Evolutionary conservation across 2,113 vertebrate species (phyloP), one percentile per base, ranked within the genome.

Genomic region (Grus americana): DNA sequence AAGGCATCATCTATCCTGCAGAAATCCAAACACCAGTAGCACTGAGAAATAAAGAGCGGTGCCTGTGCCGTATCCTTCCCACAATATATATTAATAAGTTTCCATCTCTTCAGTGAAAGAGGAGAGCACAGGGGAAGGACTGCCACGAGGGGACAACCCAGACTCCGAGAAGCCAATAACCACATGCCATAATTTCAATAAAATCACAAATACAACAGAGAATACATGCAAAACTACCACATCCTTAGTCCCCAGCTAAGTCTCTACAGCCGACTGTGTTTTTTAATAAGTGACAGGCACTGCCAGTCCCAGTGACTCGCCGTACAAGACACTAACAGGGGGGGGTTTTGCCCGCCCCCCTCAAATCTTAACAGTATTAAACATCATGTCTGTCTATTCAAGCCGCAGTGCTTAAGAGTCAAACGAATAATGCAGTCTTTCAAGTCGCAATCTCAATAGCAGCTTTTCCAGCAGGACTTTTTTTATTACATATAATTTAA

Each of bases 31-130:
- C 47, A n/a, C 2, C 10, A n/a, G 40, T 7, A 80, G 18, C n/a
- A 42, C 5, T 0, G 5, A 44, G 32, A 72, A 47, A 42, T 12
- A 30, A 27, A 17, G 7, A 6, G 20, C 0, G 4, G 29, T 46
- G 49, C 36, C 59, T 30, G 8, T 8, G 36, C 54, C 5, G 1
- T 1, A 9, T 6, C 44, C 59, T 67, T 70, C 67, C 74, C 63
- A 73, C n/a, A n/a, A 34, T 1, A 34, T 1, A 24, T 0, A 24
- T 19, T 6, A 3, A 0, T 8, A 30, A 27, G 11, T 50, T 79
- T 44, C 26, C 10, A 54, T 26, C 68, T 59, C 47, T 67, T 36
- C 19, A 36, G 42, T 4, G 5, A 27, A 74, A 55, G 26, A 27
- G 3, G 9, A 86, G 23, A 65, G 38, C n/a, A 52, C 59, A 79